Base-by-base conservation (phyloP, 2,113 vertebrate genomes). In the Baryphthengus martii region DNA sequence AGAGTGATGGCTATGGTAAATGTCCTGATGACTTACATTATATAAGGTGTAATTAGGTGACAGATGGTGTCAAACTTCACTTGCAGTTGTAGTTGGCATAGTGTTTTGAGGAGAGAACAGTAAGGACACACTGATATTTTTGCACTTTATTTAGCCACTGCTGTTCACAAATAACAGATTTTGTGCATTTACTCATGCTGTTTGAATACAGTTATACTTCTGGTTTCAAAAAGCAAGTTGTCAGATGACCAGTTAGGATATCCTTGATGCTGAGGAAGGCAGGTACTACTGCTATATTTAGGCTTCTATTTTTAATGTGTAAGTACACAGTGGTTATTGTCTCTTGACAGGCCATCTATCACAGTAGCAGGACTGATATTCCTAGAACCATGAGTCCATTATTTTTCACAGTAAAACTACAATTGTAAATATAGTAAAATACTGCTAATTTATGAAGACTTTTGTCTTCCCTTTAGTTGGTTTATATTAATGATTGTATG, bases 21-120 rank as follows among this genome's bases (percentile, higher is more conserved):
- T 88, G 81, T 91, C 89, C 85, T 70, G 37, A 79, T 91, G 67
- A 93, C 71, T 50, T 79, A 40, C 17, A 82, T 89, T 94, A 95
- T 42, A 26, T 96, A 96, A 96, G 59, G 65, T 92, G 35, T 85
- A 90, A 86, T 93, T 94, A 89, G 71, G 53, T 94, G 85, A 68
- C 91, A 95, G 75, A 95, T 91, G 93, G 81, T 44, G 19, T 88
- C 71, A 89, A 79, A 93, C n/a, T 91, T 89, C 52, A 49, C 16
- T 93, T 92, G 83, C 59, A 47, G 4, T 85, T 83, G 50, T n/a
- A 74, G 42, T 35, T 91, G 78, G 58, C 74, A 17, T 83, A 31
- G n/a, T 66, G 85, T 94, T 91, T 68, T 88, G 40, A 63, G 75
- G n/a, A 85, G 37, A 24, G 50, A 89, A 35, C 35, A 49, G 37